Conservation (phyloP, 35 echinoderm and acorn worm genomes). For the Holothuria glaberrima region DNA sequence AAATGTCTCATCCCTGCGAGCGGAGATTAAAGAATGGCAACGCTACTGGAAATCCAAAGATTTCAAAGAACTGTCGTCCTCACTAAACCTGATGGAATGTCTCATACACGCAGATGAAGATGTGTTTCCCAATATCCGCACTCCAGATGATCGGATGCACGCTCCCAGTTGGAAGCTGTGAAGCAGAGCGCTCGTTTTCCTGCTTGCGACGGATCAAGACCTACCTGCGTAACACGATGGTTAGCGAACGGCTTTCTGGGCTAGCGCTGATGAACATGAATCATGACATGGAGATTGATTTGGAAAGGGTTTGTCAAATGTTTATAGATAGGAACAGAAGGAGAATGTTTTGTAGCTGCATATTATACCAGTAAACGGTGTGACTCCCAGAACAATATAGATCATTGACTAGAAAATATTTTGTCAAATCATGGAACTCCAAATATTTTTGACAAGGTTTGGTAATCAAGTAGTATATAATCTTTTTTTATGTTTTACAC, state of each 20-base stretch:
- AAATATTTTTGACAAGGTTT: too few species aligned
- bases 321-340: conserved; percentile 11
- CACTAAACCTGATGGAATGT: conserved; percentile 34
- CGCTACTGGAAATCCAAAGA: neutral
- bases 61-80: neutral
- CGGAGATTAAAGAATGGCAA: conserved; percentile 14
- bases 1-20: conserved; percentile 17
- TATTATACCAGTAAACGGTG: too few species aligned
- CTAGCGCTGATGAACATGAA: conserved; percentile 50
- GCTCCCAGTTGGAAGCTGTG: conserved; percentile 48
- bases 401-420: too few species aligned
- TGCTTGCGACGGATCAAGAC: conserved; percentile 49
- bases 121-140: conserved; percentile 58
- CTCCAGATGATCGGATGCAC: conserved; percentile 53
- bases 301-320: conserved; percentile 1
- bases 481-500: too few species aligned
- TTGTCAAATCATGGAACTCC: too few species aligned
- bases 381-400: too few species aligned
- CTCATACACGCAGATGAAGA: conserved; percentile 53
- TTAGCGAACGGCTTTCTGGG: conserved; percentile 38
- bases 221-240: conserved; percentile 41
- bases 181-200: conserved; percentile 64
- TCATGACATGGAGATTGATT: neutral
- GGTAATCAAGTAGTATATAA: too few species aligned
- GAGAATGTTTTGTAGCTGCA: neutral